Conservation (phyloP, 2,113 vertebrate species). For the Cettia cetti region DNA sequence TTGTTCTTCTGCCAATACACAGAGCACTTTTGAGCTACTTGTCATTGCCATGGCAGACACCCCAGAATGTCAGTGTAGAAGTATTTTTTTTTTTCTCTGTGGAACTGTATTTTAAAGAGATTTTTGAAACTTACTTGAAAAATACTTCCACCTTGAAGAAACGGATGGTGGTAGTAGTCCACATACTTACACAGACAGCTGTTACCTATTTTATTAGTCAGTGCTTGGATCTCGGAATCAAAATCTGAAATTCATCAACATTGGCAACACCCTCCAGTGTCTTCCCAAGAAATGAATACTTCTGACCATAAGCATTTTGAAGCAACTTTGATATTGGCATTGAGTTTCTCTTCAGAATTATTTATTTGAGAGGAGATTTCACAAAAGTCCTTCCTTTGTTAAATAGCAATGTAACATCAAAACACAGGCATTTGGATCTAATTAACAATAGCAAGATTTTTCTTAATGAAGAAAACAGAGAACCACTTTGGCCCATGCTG, state of each 20-base stretch:
- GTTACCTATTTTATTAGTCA: conserved; percentile 35
- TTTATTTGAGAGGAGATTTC: background rate
- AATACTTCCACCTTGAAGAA: conserved; percentile 14
- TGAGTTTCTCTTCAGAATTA: background rate
- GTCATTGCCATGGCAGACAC: background rate
- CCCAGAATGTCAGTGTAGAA: background rate
- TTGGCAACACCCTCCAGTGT: background rate
- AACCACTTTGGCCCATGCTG: background rate
- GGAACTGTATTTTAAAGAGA: background rate
- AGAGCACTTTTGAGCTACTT: background rate
- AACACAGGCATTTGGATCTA: background rate
- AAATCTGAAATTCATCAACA: conserved; percentile 12
- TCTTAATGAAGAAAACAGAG: background rate
- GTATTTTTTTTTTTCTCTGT: background rate
- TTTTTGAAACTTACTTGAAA: background rate
- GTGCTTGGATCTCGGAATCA: background rate
- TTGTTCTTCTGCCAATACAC: background rate
- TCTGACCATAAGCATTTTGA: background rate
- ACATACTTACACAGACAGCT: background rate
- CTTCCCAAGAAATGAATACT: background rate
- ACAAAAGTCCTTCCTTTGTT: background rate
- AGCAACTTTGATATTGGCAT: background rate
- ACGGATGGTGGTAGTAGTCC: background rate
- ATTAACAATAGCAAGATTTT: background rate
- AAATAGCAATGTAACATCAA: background rate